Base-by-base conservation (phyloP, 2,888 invertebrate genomes). In the Sussaba pulchella region DNA sequence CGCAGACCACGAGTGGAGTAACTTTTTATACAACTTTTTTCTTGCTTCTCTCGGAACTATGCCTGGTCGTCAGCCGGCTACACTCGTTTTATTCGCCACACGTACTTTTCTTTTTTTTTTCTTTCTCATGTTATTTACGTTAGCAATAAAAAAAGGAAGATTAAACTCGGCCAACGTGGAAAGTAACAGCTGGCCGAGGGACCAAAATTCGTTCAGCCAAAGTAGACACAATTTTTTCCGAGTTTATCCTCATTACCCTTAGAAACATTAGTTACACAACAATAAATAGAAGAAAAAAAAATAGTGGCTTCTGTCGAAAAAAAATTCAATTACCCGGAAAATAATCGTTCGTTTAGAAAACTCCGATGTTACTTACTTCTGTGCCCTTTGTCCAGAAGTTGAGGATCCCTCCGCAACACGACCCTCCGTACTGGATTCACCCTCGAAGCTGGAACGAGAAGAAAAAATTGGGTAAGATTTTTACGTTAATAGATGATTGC, bases 381-480 rank as follows among this genome's bases (percentile, higher is more conserved):
- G 91, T 97, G 97, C 39, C 97, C 96, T 91, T 97, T 97, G 91
- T 97, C 97, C 70, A 88, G 85, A 50, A 95, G 94, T 39, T 82
- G 80, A 19, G 97, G 96, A 92, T 97, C 97, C 81, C 96, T 94
- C 71, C 96, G 94, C 70, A 97, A 93, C 10, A 95, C 93, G 69
- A 97, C 96, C 84, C 97, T 94, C 78, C 96, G 94, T 85, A 96
- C 96, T 31, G 96, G 94, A 79, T 91, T 92, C 84, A 94, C 94
- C 85, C 94, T 87, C 31, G 90, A 86, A 41, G 85, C 91, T 91
- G 87, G 17, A 87, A 88, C 59, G 17, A 76, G 82, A 83, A n/a
- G n/a, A n/a, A n/a, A n/a, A 24, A 14, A 19, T 52, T 52, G 26
- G 19, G 9, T 12, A 19, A 36, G n/a, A 39, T 8, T 21, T 6